A percentile compares a stretch with the other conserved stretches of the same genome.
Evolutionary conservation across 1,140 invertebrate genomes (phyloP).

Genomic region (Palaemon carinicauda): DNA sequence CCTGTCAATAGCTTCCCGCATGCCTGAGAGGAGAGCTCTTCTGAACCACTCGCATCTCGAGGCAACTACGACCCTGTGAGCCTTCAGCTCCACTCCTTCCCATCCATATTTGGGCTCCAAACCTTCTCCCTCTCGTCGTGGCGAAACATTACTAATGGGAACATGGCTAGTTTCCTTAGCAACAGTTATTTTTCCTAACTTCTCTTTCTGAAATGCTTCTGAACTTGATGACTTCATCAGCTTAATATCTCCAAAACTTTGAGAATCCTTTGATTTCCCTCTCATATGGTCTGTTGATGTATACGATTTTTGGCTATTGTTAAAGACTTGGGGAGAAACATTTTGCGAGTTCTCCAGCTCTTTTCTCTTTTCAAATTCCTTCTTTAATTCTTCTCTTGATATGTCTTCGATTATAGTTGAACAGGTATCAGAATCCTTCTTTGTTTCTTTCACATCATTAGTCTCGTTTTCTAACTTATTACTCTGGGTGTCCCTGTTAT

Average conservation of each 20-base stretch:
- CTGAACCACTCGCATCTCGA: slow-evolving; percentile 77
- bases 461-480: neutral
- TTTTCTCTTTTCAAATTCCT: neutral
- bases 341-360: neutral
- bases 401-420: neutral
- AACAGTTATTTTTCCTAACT: neutral
- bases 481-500: neutral
- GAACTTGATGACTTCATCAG: neutral
- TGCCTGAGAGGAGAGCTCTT: slow-evolving; percentile 74
- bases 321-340: neutral
- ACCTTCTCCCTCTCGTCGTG: neutral
- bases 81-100: slow-evolving; percentile 60
- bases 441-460: neutral
- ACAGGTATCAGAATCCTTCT: neutral
- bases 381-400: neutral
- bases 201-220: neutral
- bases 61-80: slow-evolving; percentile 75
- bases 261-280: neutral
- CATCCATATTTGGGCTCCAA: neutral
- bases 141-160: neutral
- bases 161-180: neutral
- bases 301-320: neutral
- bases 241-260: neutral
- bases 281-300: neutral
- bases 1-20: slow-evolving; percentile 77